Conservation (phyloP, 1,140 invertebrate species). For the Chironomus striatipennis region DNA sequence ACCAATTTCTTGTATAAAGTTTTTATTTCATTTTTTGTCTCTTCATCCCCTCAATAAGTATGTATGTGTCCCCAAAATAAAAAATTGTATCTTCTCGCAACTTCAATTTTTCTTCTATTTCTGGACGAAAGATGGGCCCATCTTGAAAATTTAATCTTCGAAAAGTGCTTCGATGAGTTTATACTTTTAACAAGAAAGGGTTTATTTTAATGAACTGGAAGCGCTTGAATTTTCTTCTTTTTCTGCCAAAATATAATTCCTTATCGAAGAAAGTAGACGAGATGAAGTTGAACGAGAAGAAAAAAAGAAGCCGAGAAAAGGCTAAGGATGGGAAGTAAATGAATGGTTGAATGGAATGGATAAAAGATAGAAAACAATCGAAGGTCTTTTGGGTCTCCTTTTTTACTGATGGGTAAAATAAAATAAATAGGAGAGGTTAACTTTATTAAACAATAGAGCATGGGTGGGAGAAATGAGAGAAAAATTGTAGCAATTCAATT, state of each 20-base stretch:
- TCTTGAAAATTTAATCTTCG: constrained; percentile 21
- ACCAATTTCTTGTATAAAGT: neutral
- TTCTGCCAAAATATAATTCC: neutral
- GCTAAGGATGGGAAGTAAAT: too few relatives aligned
- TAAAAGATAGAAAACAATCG: too few relatives aligned
- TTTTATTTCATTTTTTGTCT: neutral
- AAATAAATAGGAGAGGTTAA: too few relatives aligned
- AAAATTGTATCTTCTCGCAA: neutral
- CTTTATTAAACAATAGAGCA: too few relatives aligned
- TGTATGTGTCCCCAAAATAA: neutral
- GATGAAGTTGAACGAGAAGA: neutral
- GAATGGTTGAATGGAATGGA: too few relatives aligned
- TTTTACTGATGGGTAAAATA: too few relatives aligned
- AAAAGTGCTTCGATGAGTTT: constrained; percentile 18
- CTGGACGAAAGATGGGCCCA: neutral
- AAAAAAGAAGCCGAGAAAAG: too few relatives aligned
- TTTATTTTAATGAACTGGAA: constrained; percentile 9
- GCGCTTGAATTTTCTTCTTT: neutral
- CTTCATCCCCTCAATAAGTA: neutral
- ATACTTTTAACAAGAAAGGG: constrained; percentile 7
- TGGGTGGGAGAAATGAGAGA: too few relatives aligned
- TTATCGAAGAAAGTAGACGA: neutral
- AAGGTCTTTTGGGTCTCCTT: too few relatives aligned
- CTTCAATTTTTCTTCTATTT: neutral
- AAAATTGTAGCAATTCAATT: too few relatives aligned